phyloP scores from a whole-genome alignment of 2,888 invertebrate genomes.

The Pachydiplax longipennis region DNA sequence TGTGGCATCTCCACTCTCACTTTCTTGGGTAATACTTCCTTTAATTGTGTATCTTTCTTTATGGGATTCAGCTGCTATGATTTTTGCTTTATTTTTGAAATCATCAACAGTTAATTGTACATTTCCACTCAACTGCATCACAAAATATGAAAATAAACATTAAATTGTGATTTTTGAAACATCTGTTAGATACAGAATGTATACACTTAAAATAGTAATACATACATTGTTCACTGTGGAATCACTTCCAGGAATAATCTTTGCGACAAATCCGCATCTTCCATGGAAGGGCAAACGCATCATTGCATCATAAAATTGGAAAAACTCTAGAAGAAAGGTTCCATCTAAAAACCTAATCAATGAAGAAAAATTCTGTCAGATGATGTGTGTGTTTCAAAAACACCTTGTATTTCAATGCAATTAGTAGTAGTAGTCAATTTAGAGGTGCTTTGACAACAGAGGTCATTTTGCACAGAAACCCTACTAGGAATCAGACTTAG shows the following conservation, averaged over 20 bases:
- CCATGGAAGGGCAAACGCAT: not conserved
- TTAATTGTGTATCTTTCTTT: not conserved
- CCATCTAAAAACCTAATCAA: not conserved
- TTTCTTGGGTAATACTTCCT: not conserved
- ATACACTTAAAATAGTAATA: no score
- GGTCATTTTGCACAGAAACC: no score
- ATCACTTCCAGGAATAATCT: not conserved
- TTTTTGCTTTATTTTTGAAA: not conserved
- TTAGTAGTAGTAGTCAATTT: no score
- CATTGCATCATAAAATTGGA: not conserved
- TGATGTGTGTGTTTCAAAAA: not conserved
- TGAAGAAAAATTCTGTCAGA: not conserved
- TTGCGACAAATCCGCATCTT: constrained; percentile 13
- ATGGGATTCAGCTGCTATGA: not conserved
- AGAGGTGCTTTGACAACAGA: no score
- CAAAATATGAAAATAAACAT: not conserved
- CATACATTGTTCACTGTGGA: not conserved
- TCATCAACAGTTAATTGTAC: not conserved
- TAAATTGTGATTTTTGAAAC: not conserved
- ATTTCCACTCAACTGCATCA: not conserved
- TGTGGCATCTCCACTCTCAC: not conserved
- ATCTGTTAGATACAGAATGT: no score
- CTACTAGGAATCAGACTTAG: no score
- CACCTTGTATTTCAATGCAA: not conserved
- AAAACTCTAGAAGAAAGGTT: not conserved